Evolutionary conservation across 2,797 vertebrate species (phyloP).

Genomic region (Pitangus sulphuratus): DNA sequence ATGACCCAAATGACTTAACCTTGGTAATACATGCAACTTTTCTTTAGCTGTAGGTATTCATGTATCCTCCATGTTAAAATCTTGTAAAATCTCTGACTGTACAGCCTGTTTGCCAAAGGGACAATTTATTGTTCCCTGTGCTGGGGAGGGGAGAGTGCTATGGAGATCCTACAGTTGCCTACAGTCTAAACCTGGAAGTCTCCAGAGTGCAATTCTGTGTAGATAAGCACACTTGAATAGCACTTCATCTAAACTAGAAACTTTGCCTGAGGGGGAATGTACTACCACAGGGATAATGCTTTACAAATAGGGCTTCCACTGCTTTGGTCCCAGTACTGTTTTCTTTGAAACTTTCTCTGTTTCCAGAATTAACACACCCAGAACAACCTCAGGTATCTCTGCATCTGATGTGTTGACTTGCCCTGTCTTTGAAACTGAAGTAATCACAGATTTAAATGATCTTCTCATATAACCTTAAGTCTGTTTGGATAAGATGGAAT

Average conservation of each 20-base stretch:
- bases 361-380: background rate
- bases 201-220: background rate
- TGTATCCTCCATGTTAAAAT: background rate
- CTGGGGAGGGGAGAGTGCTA: background rate
- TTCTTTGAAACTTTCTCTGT: background rate
- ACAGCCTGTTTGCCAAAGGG: background rate
- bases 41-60: background rate
- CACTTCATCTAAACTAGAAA: background rate
- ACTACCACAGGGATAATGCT: background rate
- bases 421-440: background rate
- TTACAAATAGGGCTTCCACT: background rate
- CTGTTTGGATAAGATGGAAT: background rate
- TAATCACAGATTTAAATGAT: background rate
- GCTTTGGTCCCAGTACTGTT: background rate
- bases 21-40: background rate
- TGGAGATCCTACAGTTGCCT: background rate
- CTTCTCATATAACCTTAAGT: background rate
- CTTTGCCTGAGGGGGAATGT: background rate
- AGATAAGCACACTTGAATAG: background rate
- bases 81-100: background rate
- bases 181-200: background rate
- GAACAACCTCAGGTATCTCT: background rate
- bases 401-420: background rate
- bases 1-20: background rate
- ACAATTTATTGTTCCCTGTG: background rate